phyloP scores from a whole-genome alignment of 2,113 vertebrate genomes.

The Dicrurus megarhynchus region DNA sequence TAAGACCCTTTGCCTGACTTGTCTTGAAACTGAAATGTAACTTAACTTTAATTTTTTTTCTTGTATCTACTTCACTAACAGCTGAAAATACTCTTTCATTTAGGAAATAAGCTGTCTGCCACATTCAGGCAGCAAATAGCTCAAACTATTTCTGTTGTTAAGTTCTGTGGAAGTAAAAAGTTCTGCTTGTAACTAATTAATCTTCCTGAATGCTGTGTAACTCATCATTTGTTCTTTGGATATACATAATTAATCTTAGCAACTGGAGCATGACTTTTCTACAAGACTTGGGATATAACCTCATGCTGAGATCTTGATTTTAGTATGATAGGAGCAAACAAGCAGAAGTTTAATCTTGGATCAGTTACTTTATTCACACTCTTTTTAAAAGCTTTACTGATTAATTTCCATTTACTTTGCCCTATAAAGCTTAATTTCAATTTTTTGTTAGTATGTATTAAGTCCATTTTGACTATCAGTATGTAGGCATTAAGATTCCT shows the following conservation, averaged over 20 bases:
- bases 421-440: not conserved
- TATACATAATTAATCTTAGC: not conserved
- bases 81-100: not conserved
- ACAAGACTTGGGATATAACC: not conserved
- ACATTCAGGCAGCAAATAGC: not conserved
- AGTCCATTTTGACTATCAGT: not conserved
- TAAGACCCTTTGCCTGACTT: not conserved
- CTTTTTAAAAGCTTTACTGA: not conserved
- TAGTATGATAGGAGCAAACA: not conserved
- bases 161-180: not conserved
- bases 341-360: not conserved
- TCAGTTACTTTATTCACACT: not conserved
- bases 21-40: not conserved
- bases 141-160: not conserved
- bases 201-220: not conserved
- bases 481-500: not conserved
- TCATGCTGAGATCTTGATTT: not conserved
- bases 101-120: not conserved
- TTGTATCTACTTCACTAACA: not conserved
- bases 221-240: not conserved
- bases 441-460: not conserved
- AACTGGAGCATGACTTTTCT: not conserved
- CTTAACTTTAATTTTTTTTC: not conserved
- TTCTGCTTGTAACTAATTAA: not conserved
- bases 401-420: not conserved